Evolutionary conservation across 1,140 invertebrate genomes (phyloP).

Genomic region (Tribolium castaneum): DNA sequence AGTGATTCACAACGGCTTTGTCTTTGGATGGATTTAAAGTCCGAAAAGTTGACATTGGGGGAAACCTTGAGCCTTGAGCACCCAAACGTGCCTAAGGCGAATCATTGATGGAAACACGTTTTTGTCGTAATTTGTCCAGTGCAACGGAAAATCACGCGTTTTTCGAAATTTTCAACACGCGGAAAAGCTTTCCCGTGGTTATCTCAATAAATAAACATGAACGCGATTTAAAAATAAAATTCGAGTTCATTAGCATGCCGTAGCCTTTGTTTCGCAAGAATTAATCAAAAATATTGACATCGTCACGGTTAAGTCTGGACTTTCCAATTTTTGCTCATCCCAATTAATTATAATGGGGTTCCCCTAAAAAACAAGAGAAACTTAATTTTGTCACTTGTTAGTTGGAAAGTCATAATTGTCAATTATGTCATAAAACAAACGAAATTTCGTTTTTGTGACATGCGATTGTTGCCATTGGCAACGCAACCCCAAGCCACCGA

Average conservation of each 20-base stretch:
- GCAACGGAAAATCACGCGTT: too few relatives aligned
- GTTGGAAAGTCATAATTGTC: background rate
- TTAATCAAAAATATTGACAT: background rate
- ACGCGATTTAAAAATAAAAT: background rate
- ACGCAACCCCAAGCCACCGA: background rate
- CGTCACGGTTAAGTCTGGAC: background rate
- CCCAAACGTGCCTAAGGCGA: background rate
- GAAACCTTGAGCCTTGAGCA: background rate
- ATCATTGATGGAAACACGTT: background rate
- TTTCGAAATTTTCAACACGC: too few relatives aligned
- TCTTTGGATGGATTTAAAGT: constrained; percentile 1
- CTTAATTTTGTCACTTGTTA: background rate
- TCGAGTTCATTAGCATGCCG: background rate
- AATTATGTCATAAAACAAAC: background rate
- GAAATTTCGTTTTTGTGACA: background rate
- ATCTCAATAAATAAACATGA: background rate
- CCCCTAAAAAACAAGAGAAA: background rate
- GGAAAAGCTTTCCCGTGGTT: background rate
- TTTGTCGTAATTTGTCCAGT: background rate
- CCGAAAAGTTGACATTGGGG: background rate
- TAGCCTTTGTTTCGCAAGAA: background rate
- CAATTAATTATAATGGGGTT: background rate
- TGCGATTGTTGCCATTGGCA: background rate
- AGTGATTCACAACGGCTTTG: constrained; percentile 1
- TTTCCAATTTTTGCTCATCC: background rate